Conservation (phyloP, 64 coral and sea anemone species). For the Actinia tenebrosa region DNA sequence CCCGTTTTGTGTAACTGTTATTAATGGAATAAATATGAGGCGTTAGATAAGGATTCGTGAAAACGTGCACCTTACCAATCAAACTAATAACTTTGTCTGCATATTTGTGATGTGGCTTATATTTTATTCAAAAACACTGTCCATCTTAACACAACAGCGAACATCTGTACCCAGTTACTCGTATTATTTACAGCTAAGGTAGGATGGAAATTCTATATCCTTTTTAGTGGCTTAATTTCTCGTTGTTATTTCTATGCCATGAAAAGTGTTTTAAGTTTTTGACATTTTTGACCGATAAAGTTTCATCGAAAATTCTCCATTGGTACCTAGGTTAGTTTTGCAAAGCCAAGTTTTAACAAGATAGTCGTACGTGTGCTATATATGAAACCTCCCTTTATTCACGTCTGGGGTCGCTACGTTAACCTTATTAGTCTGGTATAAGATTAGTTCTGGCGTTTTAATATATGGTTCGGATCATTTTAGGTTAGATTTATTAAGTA, state of each 20-base stretch:
- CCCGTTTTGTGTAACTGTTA: neutral
- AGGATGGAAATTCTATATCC: neutral
- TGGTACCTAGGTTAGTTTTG: neutral
- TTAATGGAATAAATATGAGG: neutral
- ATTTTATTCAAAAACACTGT: constrained; percentile 2
- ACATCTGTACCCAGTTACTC: neutral
- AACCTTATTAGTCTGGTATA: constrained; percentile 14
- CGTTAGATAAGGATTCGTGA: neutral
- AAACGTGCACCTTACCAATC: neutral
- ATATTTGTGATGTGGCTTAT: neutral
- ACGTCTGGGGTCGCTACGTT: neutral
- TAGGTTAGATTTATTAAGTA: neutral
- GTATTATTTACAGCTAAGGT: neutral
- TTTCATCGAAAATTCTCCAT: neutral
- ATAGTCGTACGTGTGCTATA: neutral
- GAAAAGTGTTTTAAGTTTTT: neutral
- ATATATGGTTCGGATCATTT: neutral
- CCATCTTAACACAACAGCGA: neutral
- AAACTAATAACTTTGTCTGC: neutral
- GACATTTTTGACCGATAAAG: neutral
- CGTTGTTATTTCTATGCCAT: neutral
- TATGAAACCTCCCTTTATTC: neutral
- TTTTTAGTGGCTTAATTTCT: neutral
- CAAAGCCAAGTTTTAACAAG: neutral
- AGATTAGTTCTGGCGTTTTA: neutral